Evolutionary conservation across 2,888 invertebrate genomes (phyloP).

Genomic region (Rutpela maculata): DNA sequence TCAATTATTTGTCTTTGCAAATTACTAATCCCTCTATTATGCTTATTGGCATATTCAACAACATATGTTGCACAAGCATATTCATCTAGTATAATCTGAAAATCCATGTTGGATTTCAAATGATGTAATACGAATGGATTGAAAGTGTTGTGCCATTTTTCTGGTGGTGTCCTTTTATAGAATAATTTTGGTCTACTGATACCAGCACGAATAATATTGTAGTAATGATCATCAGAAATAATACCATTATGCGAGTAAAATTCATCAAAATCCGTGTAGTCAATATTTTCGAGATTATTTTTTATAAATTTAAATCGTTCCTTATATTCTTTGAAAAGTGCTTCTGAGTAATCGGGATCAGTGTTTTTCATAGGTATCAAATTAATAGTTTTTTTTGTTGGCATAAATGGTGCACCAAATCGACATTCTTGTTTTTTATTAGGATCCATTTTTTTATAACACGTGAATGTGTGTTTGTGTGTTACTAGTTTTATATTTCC

Average conservation of each 20-base stretch:
- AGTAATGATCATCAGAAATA: slow-evolving; percentile 59
- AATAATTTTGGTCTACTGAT: slow-evolving; percentile 66
- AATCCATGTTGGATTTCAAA: slow-evolving; percentile 69
- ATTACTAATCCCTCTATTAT: slow-evolving; percentile 67
- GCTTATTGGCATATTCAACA: slow-evolving; percentile 71
- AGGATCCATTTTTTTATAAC: slow-evolving; percentile 56
- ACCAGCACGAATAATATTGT: slow-evolving; percentile 55
- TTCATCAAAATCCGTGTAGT: slow-evolving; percentile 38
- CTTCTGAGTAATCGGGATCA: background rate
- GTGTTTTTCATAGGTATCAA: slow-evolving; percentile 54
- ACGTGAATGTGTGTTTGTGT: slow-evolving; percentile 65
- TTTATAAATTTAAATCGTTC: slow-evolving; percentile 42
- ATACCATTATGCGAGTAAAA: slow-evolving; percentile 51
- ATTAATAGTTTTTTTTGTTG: slow-evolving; percentile 57
- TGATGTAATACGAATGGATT: slow-evolving; percentile 68
- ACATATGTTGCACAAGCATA: slow-evolving; percentile 72
- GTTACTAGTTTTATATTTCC: slow-evolving; percentile 60
- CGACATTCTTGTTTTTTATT: slow-evolving; percentile 51
- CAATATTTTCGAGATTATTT: slow-evolving; percentile 50
- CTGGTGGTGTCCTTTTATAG: slow-evolving; percentile 62
- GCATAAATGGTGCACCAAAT: slow-evolving; percentile 67
- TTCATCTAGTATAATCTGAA: no score
- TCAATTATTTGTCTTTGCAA: slow-evolving; percentile 66
- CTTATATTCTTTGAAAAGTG: background rate
- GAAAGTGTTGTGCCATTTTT: slow-evolving; percentile 71